These are phyloP conservation scores for Cryptocheilus praepositus DNA, from an alignment of 2,888 invertebrate genomes.

Conservation along the genomic window DNA sequence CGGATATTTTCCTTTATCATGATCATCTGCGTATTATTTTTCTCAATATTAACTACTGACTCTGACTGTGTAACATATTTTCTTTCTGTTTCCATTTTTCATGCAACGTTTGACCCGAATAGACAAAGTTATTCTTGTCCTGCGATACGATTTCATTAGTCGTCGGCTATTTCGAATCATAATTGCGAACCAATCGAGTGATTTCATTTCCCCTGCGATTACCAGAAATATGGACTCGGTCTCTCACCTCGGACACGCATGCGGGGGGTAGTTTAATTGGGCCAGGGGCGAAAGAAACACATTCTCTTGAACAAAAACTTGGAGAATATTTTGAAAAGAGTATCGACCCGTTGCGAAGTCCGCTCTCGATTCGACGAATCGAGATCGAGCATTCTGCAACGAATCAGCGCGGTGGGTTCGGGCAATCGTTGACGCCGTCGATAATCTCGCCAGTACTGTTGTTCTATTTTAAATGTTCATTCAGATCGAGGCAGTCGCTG, in stretches of 20 bases:
- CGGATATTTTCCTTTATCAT: conserved; percentile 45
- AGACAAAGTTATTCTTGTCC: no score
- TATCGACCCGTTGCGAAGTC: conserved; percentile 61
- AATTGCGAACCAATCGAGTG: not conserved
- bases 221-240: conserved; percentile 50
- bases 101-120: not conserved
- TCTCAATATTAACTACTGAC: conserved; percentile 1
- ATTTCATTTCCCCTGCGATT: conserved; percentile 4
- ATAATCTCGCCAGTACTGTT: conserved; percentile 27
- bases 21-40: not conserved
- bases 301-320: conserved; percentile 66
- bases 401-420: conserved; percentile 62
- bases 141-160: not conserved
- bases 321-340: conserved; percentile 73
- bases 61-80: not conserved
- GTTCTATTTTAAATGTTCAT: conserved; percentile 25
- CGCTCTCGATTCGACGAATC: conserved; percentile 12
- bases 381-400: conserved; percentile 45
- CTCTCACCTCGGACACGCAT: conserved; percentile 70
- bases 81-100: not conserved
- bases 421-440: conserved; percentile 38
- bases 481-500: conserved; percentile 52
- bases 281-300: conserved; percentile 64
- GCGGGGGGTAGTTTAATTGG: conserved; percentile 55
- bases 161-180: not conserved